Evolutionary conservation across 2,888 invertebrate species (phyloP).

Genomic region (Lepidochitona cinerea): DNA sequence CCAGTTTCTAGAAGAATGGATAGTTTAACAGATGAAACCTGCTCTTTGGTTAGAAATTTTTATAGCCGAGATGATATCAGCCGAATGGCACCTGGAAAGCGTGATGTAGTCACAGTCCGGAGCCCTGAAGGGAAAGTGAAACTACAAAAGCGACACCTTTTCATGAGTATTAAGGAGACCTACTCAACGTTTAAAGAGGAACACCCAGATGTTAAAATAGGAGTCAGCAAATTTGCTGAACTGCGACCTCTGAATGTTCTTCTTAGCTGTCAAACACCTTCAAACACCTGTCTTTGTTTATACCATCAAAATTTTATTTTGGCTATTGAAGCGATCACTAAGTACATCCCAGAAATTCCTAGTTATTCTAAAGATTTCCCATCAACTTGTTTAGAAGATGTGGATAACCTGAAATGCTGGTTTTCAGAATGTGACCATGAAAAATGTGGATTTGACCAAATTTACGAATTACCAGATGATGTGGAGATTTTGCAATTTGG

Average conservation of each 20-base stretch:
- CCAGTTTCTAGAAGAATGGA: slow-evolving; percentile 17
- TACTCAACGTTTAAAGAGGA: slow-evolving; percentile 16
- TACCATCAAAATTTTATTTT: slow-evolving; percentile 8
- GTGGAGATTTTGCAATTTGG: background rate
- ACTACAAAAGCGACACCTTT: background rate
- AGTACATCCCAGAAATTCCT: background rate
- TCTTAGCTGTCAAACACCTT: background rate
- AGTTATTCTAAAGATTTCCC: background rate
- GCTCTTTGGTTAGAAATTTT: background rate
- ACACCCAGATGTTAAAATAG: slow-evolving; percentile 19
- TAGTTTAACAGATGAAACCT: background rate
- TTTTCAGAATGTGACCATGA: background rate
- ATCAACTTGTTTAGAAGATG: background rate
- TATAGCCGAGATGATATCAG: background rate
- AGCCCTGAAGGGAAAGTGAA: slow-evolving; percentile 10
- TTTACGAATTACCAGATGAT: background rate
- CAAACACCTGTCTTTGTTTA: background rate
- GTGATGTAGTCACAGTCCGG: slow-evolving; percentile 15
- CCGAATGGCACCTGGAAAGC: slow-evolving; percentile 1
- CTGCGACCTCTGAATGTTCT: background rate
- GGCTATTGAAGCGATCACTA: background rate
- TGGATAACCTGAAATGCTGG: background rate
- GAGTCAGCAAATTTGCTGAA: slow-evolving; percentile 8
- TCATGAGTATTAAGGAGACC: background rate
- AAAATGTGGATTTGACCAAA: background rate